Conservation (phyloP, 2,888 invertebrate genomes). For the Congeria kusceri region DNA sequence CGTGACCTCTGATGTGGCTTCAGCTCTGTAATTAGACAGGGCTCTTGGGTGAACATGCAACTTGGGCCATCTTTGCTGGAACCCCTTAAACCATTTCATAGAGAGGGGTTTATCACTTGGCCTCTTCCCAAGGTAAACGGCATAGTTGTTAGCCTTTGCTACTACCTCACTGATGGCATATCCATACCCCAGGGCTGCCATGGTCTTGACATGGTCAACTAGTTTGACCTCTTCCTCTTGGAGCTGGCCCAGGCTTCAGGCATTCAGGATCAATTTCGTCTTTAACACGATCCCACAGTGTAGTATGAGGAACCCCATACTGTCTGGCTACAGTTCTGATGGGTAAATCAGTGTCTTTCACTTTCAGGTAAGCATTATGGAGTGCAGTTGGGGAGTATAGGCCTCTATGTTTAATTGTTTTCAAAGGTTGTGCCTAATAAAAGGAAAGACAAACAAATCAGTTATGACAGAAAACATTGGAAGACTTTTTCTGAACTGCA, state of each 20-base stretch:
- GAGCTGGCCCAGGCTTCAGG: slow-evolving; percentile 9
- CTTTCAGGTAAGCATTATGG: neutral
- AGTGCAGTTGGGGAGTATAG: no score
- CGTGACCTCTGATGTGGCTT: slow-evolving; percentile 12
- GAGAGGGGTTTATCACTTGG: slow-evolving; percentile 10
- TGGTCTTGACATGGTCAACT: slow-evolving; percentile 23
- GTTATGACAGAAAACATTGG: neutral
- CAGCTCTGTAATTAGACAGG: slow-evolving; percentile 26
- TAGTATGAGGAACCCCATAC: slow-evolving; percentile 24
- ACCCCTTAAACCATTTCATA: slow-evolving; percentile 21
- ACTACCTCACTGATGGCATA: slow-evolving; percentile 13
- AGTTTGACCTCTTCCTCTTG: slow-evolving; percentile 26
- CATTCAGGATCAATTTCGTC: slow-evolving; percentile 14
- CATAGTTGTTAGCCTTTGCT: slow-evolving; percentile 15
- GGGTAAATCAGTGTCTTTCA: slow-evolving; percentile 15
- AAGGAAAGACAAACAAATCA: neutral
- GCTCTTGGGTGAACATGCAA: slow-evolving; percentile 15
- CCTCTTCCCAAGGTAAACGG: slow-evolving; percentile 10
- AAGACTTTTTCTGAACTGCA: no score
- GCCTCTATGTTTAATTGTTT: no score
- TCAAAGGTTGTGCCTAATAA: no score
- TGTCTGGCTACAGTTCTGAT: slow-evolving; percentile 8
- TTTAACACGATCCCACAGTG: slow-evolving; percentile 22
- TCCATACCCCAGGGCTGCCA: slow-evolving; percentile 31
- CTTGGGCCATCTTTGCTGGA: slow-evolving; percentile 25